phyloP scores from a whole-genome alignment of 35 echinoderm and acorn worm genomes.

The Lytechinus variegatus region DNA sequence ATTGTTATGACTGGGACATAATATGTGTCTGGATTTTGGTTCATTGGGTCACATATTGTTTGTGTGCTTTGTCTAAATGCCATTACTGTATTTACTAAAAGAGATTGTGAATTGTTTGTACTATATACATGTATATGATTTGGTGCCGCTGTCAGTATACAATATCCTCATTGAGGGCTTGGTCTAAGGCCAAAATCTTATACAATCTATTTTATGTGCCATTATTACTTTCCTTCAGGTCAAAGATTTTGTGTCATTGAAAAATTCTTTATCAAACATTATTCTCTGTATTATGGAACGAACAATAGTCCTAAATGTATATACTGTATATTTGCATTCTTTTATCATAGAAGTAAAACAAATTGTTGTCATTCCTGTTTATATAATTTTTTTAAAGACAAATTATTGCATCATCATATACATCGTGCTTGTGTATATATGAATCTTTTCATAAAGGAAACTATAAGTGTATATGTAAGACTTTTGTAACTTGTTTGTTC shows the following conservation, averaged over 20 bases:
- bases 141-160: not conserved
- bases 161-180: not conserved
- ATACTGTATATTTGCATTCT: slow-evolving; percentile 6
- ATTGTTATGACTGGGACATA: no score
- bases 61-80: no score
- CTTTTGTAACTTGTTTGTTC: not conserved
- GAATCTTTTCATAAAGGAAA: slow-evolving; percentile 1
- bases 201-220: not conserved
- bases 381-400: not conserved
- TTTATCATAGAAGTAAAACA: not conserved
- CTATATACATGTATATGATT: not conserved
- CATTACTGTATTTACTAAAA: not conserved
- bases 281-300: not conserved
- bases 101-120: not conserved
- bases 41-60: no score
- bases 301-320: not conserved
- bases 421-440: not conserved
- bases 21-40: no score
- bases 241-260: not conserved
- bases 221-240: slow-evolving; percentile 14
- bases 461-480: slow-evolving; percentile 5
- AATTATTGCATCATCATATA: not conserved
- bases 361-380: not conserved
- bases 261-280: not conserved
- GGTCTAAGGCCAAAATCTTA: not conserved